phyloP scores from a whole-genome alignment of 1,140 invertebrate species.

The Hylaeus anthracinus region DNA sequence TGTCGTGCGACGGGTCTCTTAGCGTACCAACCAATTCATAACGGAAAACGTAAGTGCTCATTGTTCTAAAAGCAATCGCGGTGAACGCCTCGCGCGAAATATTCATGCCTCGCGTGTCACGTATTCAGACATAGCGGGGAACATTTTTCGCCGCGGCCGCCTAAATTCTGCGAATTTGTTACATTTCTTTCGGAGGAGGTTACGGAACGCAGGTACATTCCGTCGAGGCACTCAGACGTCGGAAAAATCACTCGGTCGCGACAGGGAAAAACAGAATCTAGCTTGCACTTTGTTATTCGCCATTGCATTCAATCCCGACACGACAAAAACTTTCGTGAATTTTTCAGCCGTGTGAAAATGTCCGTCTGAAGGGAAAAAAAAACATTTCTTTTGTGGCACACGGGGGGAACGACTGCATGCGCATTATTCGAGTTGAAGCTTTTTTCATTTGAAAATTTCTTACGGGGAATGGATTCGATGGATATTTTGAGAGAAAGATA shows the following conservation, averaged over 20 bases:
- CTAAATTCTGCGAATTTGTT: constrained; percentile 36
- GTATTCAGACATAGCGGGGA: background rate
- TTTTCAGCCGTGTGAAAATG: constrained; percentile 16
- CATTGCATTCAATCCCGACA: constrained; percentile 26
- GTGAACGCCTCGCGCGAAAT: background rate
- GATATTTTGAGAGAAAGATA: no score
- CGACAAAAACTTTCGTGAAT: constrained; percentile 26
- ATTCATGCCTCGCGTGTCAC: background rate
- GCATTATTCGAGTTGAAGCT: background rate
- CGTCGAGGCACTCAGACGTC: constrained; percentile 8
- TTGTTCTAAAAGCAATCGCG: constrained; percentile 15
- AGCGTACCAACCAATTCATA: background rate
- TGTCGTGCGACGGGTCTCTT: background rate
- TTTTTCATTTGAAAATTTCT: no score
- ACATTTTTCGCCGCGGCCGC: constrained; percentile 14
- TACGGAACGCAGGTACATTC: constrained; percentile 6
- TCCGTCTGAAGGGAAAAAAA: background rate
- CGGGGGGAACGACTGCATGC: no score
- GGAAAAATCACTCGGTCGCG: constrained; percentile 36
- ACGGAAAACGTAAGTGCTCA: background rate
- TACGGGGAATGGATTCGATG: no score
- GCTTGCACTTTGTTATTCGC: constrained; percentile 12
- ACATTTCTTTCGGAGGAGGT: constrained; percentile 11
- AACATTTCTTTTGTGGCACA: no score
- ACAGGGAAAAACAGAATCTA: constrained; percentile 5